Conservation (phyloP, 2,888 invertebrate genomes). For the Ochropleura leucogaster region DNA sequence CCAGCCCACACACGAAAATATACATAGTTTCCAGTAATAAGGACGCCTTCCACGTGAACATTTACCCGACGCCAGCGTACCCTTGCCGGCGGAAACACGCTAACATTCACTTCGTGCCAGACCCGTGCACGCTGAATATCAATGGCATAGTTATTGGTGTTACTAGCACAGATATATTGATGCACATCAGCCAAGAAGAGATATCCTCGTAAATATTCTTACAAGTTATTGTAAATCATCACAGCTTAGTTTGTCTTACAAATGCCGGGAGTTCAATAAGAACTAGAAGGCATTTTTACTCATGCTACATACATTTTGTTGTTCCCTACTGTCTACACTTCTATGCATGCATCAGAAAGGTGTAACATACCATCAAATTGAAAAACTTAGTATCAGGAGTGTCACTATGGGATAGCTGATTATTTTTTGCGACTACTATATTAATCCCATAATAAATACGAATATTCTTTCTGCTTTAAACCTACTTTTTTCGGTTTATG, state of each 20-base stretch:
- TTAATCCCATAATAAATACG: too few species aligned
- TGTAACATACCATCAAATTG: too few species aligned
- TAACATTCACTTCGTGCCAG: conserved; percentile 93
- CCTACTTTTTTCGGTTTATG: background rate
- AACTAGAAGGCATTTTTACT: background rate
- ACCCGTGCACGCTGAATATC: conserved; percentile 95
- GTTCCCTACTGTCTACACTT: background rate
- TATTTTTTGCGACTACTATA: too few species aligned
- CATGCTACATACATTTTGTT: background rate
- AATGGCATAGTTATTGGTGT: conserved; percentile 94
- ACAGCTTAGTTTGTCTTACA: background rate
- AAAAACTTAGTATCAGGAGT: too few species aligned
- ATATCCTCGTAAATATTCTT: conserved; percentile 91
- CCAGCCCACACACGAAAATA: conserved; percentile 92
- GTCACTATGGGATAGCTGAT: too few species aligned
- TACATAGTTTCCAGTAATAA: conserved; percentile 94
- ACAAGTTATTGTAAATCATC: background rate
- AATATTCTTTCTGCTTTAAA: background rate
- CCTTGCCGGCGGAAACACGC: conserved; percentile 88
- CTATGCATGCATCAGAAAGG: too few species aligned
- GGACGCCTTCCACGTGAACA: conserved; percentile 94
- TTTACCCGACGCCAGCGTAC: conserved; percentile 96
- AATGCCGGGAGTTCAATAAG: background rate
- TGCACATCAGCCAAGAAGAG: conserved; percentile 95
- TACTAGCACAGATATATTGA: conserved; percentile 95